Conservation (phyloP, 1,140 invertebrate species). For the Drusus annulatus region DNA sequence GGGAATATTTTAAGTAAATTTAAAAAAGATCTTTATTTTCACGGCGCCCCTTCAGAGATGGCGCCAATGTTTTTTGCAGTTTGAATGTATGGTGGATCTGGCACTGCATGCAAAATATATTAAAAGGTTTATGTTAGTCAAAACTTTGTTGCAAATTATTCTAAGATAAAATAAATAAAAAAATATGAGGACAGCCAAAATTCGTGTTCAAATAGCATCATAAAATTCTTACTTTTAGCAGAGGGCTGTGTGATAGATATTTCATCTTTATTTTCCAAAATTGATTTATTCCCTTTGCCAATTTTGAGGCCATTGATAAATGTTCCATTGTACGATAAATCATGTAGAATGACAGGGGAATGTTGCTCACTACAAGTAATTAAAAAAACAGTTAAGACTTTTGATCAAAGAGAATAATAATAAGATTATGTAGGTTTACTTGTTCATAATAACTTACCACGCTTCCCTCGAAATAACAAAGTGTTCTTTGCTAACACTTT, state of each 20-base stretch:
- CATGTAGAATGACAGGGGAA: conserved; percentile 71
- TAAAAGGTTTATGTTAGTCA: no score
- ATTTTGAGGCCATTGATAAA: conserved; percentile 77
- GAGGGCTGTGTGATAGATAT: conserved; percentile 72
- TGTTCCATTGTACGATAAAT: conserved; percentile 83
- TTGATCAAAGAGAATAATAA: not conserved
- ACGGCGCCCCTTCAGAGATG: no score
- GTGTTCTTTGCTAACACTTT: conserved; percentile 72
- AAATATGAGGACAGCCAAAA: no score
- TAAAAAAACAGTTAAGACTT: not conserved
- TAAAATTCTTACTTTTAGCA: conserved; percentile 69
- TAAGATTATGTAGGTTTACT: conserved; percentile 50
- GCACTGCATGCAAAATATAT: no score
- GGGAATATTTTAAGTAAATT: no score
- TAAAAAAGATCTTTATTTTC: no score
- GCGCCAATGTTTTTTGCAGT: no score
- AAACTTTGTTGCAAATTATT: no score
- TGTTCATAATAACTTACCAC: conserved; percentile 60
- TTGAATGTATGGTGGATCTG: no score
- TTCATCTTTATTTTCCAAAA: conserved; percentile 75
- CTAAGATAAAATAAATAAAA: no score
- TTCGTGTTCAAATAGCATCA: no score
- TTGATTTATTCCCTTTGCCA: conserved; percentile 74
- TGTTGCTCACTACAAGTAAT: conserved; percentile 61
- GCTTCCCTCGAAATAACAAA: conserved; percentile 69